These are phyloP conservation scores for Actenoides lindsayi DNA, from an alignment of 2,113 vertebrate genomes.

Conservation along the genomic window DNA sequence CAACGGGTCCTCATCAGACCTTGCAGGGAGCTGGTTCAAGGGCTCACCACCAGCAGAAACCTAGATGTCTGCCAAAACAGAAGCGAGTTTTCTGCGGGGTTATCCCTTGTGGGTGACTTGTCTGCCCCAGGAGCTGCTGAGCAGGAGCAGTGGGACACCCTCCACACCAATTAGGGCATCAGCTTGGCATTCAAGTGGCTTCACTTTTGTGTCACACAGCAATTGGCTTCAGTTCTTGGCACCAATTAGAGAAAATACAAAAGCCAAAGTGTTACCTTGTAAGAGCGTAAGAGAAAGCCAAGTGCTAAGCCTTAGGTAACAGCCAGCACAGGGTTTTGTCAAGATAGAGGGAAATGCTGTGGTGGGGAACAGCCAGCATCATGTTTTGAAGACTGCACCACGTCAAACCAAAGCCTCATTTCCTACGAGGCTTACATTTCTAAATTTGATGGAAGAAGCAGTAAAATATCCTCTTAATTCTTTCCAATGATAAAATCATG, in stretches of 20 bases:
- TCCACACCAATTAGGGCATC: background rate
- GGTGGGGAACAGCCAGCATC: background rate
- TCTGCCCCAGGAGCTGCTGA: background rate
- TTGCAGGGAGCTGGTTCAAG: background rate
- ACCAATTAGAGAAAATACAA: background rate
- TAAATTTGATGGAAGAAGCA: background rate
- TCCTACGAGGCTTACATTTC: background rate
- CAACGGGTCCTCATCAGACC: accelerated
- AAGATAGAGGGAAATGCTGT: background rate
- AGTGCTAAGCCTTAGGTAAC: background rate
- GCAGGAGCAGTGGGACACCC: background rate
- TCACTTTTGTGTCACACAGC: background rate
- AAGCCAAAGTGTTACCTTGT: background rate
- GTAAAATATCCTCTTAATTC: background rate
- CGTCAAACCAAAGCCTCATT: background rate
- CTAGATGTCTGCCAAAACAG: background rate
- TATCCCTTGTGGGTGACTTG: background rate
- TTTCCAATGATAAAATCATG: background rate
- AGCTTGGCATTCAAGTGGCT: background rate
- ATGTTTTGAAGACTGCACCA: background rate
- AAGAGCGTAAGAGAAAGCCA: background rate
- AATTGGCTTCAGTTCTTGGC: background rate
- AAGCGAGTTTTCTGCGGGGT: accelerated
- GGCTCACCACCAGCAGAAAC: background rate
- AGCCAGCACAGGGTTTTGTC: background rate